A percentile compares a stretch with the other conserved stretches of the same genome.
phyloP scores from a whole-genome alignment of 2,888 invertebrate species.

The Rhyacophila evoluta region DNA sequence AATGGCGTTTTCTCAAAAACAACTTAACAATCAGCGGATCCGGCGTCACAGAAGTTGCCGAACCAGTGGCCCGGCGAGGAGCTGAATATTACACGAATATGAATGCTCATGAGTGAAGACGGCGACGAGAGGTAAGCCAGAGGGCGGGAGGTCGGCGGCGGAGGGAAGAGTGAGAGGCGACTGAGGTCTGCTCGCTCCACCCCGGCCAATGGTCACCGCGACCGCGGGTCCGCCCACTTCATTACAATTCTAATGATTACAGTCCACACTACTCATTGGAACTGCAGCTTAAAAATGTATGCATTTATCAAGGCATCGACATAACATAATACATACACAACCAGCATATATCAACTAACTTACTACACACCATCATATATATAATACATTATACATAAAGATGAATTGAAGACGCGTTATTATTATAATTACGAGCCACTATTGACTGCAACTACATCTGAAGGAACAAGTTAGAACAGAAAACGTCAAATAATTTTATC shows the following conservation, averaged over 20 bases:
- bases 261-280: slow-evolving; percentile 1
- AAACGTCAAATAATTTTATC: no score
- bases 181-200: slow-evolving; percentile 32
- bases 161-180: slow-evolving; percentile 40
- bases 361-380: no score
- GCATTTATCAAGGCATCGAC: background rate
- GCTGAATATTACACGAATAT: slow-evolving; percentile 1
- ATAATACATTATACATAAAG: no score
- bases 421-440: no score
- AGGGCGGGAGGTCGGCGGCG: slow-evolving; percentile 17
- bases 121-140: slow-evolving; percentile 14
- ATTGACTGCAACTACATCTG: no score
- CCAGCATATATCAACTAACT: no score
- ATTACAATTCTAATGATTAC: slow-evolving; percentile 46
- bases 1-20: no score
- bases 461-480: no score
- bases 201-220: slow-evolving; percentile 52
- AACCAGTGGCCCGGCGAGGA: slow-evolving; percentile 20
- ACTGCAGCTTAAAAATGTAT: slow-evolving; percentile 1
- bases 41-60: background rate
- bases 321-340: background rate
- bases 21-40: no score
- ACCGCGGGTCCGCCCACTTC: slow-evolving; percentile 48
- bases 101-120: slow-evolving; percentile 5
- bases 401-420: no score